Evolutionary conservation across 2,113 vertebrate genomes (phyloP), one percentile per base, ranked within the genome.

Genomic region (Pseudorectes ferrugineus): DNA sequence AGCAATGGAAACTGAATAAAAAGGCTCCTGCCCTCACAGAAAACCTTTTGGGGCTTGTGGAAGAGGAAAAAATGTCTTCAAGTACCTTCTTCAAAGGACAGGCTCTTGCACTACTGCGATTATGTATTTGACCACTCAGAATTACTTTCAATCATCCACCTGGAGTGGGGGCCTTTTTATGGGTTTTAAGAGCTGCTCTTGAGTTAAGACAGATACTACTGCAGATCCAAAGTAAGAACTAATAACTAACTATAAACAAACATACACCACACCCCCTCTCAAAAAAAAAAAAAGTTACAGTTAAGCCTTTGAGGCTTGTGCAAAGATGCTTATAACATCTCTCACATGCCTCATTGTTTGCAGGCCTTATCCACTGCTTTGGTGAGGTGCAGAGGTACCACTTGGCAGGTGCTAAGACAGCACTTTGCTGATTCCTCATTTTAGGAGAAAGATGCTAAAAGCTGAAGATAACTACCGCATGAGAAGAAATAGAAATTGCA

Each of bases 241-340:
- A 51, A 0, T 12, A 91, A 21, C 5, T 38, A 84, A 78, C 52
- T 55, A 29, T 19, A 22, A 78, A 61, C 35, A 87, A 29, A 67
- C 5, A 5, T 5, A 35, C 1, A 11, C 1, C 15, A 42, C 2
- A 21, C 4, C 4, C 7, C 2, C 7, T 5, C 38, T 10, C 5
- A 26, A 62, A 66, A 43, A 14, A 7, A 7, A 38, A 13, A 51
- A 68, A 68, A 11, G 7, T 28, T 38, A 65, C 0, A 73, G 38
- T 20, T 61, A 83, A 66, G 33, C 16, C 5, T 82, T 20, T 52
- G 62, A 83, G 49, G 42, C n/a, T 77, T 68, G 21, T 73, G 45
- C 20, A 57, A 88, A 92, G 49, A 36, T 40, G n/a, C 36, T 20
- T 25, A 6, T 1, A 65, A 52, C 14, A 83, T 16, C 71, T 45